Evolutionary conservation across 2,113 vertebrate genomes (phyloP), one percentile per base, ranked within the genome.

Genomic region (Neolamprologus fasciatus): DNA sequence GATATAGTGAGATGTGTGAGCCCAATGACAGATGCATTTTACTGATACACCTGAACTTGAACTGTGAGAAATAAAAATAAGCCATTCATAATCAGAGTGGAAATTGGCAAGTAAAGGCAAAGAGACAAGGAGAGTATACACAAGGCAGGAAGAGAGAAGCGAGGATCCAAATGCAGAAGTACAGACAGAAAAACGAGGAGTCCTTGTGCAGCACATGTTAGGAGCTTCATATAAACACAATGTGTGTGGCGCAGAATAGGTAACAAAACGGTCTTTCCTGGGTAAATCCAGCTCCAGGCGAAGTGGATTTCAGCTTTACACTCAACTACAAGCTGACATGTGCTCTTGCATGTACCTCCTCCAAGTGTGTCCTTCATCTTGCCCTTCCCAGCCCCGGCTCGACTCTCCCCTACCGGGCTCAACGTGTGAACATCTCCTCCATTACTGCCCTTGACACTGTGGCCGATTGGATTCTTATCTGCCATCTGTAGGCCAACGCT

Each of bases 381-480:
- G 84, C 88, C 92, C 92, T 94, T 84, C 83, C 83, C 35, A 2
- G 23, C 73, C n/a, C 86, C 8, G 51, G 80, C 19, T 90, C 66
- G 17, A 4, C 81, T 85, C 87, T 63, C 73, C 71, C n/a, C 82
- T 13, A 7, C 42, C 50, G 23, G 73, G 68, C 82, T 63, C 55
- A 55, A 51, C 89, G 6, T 19, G 89, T 12, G 54, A 91, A 90
- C 92, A 91, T 90, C 92, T 93, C 93, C 84, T 94, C 92, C 92
- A 93, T 95, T 94, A 93, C 93, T 26, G 92, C 81, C 91, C 87
- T 89, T 87, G 92, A 95, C 94, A 95, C 88, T 61, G 91, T 12
- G 87, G 91, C 91, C 90, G 93, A 95, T 96, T 96, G 95, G 90
- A 91, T 95, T 95, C 93, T 95, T 96, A 96, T 96, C 95, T 84